phyloP scores from a whole-genome alignment of 92 coral and sea anemone species.

The Porites divaricata region DNA sequence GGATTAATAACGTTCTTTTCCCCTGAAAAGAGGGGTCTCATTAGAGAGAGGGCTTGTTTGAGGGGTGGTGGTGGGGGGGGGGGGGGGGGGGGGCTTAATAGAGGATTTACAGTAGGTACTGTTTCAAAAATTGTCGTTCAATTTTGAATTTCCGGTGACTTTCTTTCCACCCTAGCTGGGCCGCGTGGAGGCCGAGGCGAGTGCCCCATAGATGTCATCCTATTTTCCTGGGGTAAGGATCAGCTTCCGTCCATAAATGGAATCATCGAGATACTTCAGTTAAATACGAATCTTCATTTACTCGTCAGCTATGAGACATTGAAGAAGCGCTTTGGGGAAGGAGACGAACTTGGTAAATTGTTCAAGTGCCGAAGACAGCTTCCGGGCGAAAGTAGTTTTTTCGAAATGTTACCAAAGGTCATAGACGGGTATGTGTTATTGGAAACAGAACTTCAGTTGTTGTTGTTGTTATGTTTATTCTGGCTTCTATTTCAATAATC shows the following conservation, averaged over 20 bases:
- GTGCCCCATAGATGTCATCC: constrained; percentile 37
- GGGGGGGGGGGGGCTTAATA: too few species aligned
- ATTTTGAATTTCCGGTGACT: too few species aligned
- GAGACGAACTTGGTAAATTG: constrained; percentile 22
- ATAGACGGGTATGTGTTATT: constrained; percentile 32
- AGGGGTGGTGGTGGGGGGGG: too few species aligned
- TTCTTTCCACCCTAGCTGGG: constrained; percentile 13
- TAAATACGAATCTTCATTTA: constrained; percentile 36
- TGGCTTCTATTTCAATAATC: background rate
- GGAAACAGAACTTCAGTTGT: background rate
- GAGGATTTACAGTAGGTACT: too few species aligned
- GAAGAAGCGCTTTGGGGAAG: constrained; percentile 25
- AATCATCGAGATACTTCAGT: constrained; percentile 35
- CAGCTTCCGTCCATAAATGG: constrained; percentile 45
- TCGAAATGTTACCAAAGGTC: constrained; percentile 26
- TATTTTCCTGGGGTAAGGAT: constrained; percentile 42
- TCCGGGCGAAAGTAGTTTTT: constrained; percentile 31
- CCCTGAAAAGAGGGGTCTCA: too few species aligned
- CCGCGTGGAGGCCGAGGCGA: constrained; percentile 29
- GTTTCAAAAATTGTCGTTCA: too few species aligned
- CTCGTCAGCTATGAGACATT: constrained; percentile 20
- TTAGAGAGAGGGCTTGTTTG: too few species aligned
- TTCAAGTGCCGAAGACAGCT: constrained; percentile 44
- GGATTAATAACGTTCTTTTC: too few species aligned
- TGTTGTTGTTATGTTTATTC: background rate